Evolutionary conservation across 2,113 vertebrate species (phyloP).

Genomic region (Addax nasomaculatus): DNA sequence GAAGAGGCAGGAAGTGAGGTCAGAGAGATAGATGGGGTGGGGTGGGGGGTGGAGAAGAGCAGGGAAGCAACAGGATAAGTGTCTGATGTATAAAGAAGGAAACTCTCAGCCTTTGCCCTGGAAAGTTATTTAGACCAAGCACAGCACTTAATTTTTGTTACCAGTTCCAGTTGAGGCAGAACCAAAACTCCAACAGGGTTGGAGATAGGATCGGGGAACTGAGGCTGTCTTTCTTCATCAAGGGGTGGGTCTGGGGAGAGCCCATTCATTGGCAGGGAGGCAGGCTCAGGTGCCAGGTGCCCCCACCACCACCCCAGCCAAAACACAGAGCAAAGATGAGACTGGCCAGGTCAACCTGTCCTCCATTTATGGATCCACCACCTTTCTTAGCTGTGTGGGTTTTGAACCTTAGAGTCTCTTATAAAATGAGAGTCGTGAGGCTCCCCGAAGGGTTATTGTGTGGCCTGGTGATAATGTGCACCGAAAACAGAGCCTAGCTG

Average conservation of each 20-base stretch:
- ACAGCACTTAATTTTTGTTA: background rate
- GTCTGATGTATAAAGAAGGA: background rate
- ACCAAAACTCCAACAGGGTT: background rate
- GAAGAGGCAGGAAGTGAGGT: background rate
- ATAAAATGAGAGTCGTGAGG: background rate
- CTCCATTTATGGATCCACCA: background rate
- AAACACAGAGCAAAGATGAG: background rate
- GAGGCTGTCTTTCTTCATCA: background rate
- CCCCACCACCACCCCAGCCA: background rate
- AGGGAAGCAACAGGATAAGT: background rate
- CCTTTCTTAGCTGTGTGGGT: background rate
- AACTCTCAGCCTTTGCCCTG: background rate
- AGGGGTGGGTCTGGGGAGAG: background rate
- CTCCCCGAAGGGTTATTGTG: background rate
- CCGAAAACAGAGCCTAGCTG: background rate
- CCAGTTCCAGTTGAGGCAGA: background rate
- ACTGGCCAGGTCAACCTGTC: too few species aligned
- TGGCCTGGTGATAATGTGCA: accelerated
- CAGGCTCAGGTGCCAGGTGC: background rate
- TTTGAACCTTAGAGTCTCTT: background rate
- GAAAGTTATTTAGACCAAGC: background rate
- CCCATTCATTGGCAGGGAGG: background rate
- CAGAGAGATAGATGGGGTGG: too few species aligned
- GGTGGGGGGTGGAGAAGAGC: background rate
- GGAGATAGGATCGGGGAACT: background rate